Percentiles rank a stretch among this genome's conserved stretches.
phyloP scores from a whole-genome alignment of 2,888 invertebrate species.

The Ecdyonurus torrentis region DNA sequence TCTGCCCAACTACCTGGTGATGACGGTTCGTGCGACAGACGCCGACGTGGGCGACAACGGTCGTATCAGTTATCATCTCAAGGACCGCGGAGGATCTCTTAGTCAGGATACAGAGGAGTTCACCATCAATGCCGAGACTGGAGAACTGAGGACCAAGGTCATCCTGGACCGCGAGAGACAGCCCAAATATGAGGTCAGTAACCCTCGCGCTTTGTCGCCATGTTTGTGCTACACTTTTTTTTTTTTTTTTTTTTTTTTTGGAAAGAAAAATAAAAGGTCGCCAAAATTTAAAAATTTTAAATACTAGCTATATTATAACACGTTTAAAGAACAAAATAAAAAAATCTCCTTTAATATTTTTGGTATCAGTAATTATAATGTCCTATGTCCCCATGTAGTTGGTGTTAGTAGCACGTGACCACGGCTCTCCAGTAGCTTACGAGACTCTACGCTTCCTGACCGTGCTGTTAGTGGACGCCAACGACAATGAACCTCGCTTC shows the following conservation, averaged over 20 bases:
- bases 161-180: slow-evolving; percentile 61
- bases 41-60: slow-evolving; percentile 72
- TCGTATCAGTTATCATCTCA: slow-evolving; percentile 64
- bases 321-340: no score
- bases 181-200: slow-evolving; percentile 42
- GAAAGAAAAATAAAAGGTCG: no score
- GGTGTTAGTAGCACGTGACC: slow-evolving; percentile 64
- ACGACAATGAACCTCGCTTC: slow-evolving; percentile 69
- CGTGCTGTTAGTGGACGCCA: slow-evolving; percentile 57
- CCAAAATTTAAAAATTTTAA: no score
- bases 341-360: no score
- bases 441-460: slow-evolving; percentile 60
- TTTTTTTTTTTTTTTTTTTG: no score
- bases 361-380: no score
- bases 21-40: slow-evolving; percentile 68
- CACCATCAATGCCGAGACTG: slow-evolving; percentile 55
- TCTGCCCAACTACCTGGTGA: slow-evolving; percentile 54
- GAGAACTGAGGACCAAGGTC: slow-evolving; percentile 63
- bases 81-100: slow-evolving; percentile 49
- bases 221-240: no score
- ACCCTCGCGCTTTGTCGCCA: no score
- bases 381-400: slow-evolving; percentile 31
- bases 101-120: slow-evolving; percentile 71
- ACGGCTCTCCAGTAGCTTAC: slow-evolving; percentile 63
- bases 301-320: no score